Evolutionary conservation across 1,140 invertebrate species (phyloP), one percentile per base, ranked within the genome.

Genomic region (Psix sp.): DNA sequence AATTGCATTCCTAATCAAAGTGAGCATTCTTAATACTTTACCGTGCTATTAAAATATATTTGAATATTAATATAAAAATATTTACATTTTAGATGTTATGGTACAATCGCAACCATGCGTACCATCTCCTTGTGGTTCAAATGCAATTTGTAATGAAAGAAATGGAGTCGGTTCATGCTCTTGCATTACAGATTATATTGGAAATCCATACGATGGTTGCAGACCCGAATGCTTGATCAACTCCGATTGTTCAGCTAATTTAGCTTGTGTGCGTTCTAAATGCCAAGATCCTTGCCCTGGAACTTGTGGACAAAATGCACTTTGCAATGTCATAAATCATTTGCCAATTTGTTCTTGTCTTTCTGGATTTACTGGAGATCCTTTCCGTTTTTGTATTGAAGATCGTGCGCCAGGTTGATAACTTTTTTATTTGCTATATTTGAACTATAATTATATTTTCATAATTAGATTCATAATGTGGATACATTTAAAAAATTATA

Each of bases 341-440:
- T 79, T 88, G 20, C 87, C 90, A 10, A 79, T 82, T n/a, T 92
- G 91, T 80, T 87, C 84, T 35, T 92, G 91, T 76, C 65, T 82
- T 11, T 56, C 80, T 68, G 90, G 89, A 20, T 91, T 87, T 75
- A 90, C 90, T 14, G 93, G 93, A 62, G 91, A 94, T 86, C 91
- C 92, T 15, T 91, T 92, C 80, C 79, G 82, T 66, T 88, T 81
- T 82, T 91, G 89, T 79, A 80, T 82, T 62, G 17, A 81, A 15
- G 54, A 72, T 46, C 78, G 81, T 43, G 60, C 43, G 43, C 76
- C 68, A 77, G 73, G 60, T 85, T 82, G 33, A 13, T 9, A 29
- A n/a, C n/a, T n/a, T n/a, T n/a, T n/a, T n/a, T n/a, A n/a, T n/a
- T n/a, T n/a, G n/a, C n/a, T n/a, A n/a, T n/a, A n/a, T n/a, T n/a